Evolutionary conservation across 1,140 invertebrate species (phyloP), one percentile per base, ranked within the genome.

Genomic region (Nylanderia fulva): DNA sequence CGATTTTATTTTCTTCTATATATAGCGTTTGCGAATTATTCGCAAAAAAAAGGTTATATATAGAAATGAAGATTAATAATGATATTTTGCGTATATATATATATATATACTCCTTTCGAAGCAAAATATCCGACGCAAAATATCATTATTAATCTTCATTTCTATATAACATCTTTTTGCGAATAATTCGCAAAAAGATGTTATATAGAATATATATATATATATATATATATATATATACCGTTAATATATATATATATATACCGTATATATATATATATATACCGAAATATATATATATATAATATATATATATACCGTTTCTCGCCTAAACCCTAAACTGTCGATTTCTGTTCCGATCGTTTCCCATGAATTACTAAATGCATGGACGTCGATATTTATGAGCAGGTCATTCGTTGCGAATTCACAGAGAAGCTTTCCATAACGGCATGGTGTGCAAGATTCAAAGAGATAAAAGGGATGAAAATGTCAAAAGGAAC

Each of bases 401-500:
- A 83, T 83, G 56, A 61, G 36, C 77, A 11, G 64, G 29, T 58
- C 68, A 83, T 84, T 85, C 52, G 58, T 60, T 42, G 52, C n/a
- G 68, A 45, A 79, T 84, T 76, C 69, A 84, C 58, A 76, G 80
- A 86, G 63, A 72, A 79, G 60, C 24, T 45, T 27, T 71, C 27
- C 66, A 72, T 82, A 72, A 24, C 48, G 33, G 42, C 42, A 39
- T 21, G n/a, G 24, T 54, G 58, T 3, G 24, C n/a, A 21, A 63
- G 48, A 42, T 27, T 42, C 64, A 85, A 85, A 85, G 75, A 66
- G 77, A 85, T 64, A 71, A 80, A 85, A 52, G 75, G 86, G 86
- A 58, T 85, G 68, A 75, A 87, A 88, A 74, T 60, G 75, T 68
- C 84, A 80, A 80, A 80, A 82, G 66, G 56, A 69, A 63, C 63